These are phyloP conservation scores for Sthenelais limicola DNA, from an alignment of 2,888 invertebrate genomes.

Conservation along the genomic window DNA sequence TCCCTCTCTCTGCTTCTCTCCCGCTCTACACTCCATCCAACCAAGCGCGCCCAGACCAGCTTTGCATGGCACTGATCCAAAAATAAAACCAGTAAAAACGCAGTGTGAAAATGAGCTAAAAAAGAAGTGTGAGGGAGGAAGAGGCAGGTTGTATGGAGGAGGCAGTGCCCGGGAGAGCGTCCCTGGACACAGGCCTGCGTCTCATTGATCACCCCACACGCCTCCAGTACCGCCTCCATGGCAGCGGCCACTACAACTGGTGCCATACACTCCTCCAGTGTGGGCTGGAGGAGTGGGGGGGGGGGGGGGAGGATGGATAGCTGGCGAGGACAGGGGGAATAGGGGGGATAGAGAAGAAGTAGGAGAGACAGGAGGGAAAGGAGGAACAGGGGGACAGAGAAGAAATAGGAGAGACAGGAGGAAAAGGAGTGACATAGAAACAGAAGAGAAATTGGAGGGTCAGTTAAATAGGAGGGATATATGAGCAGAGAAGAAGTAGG, in stretches of 20 bases:
- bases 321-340: neutral
- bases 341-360: neutral
- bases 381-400: neutral
- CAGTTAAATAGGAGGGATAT: neutral
- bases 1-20: too few relatives aligned
- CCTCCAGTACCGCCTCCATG: too few relatives aligned
- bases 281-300: neutral
- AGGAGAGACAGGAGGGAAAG: neutral
- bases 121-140: neutral
- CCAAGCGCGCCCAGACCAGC: too few relatives aligned
- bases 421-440: neutral
- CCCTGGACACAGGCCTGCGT: too few relatives aligned
- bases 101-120: neutral
- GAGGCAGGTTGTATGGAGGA: neutral
- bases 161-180: too few relatives aligned
- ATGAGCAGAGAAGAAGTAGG: neutral
- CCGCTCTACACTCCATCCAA: too few relatives aligned
- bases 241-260: too few relatives aligned
- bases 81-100: neutral
- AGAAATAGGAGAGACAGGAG: neutral
- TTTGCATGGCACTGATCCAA: too few relatives aligned
- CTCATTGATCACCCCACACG: too few relatives aligned
- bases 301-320: neutral
- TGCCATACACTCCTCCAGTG: too few relatives aligned
- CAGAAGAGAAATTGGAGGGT: neutral